These are phyloP conservation scores for Brachyptera putata DNA, from an alignment of 2,888 invertebrate species.

Conservation along the genomic window DNA sequence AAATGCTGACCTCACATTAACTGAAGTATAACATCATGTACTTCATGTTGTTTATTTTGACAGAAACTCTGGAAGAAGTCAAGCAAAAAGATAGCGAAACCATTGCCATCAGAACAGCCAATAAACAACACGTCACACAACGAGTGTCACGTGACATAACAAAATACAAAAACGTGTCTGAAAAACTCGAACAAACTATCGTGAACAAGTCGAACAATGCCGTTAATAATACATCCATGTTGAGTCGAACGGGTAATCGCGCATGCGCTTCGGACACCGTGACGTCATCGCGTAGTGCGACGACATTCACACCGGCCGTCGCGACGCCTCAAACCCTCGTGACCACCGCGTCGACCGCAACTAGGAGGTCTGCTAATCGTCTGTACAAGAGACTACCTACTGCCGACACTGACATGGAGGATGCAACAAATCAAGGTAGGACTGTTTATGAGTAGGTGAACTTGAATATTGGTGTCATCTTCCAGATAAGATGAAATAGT, in stretches of 20 bases:
- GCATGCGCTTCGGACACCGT: neutral
- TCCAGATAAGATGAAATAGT: too few species aligned
- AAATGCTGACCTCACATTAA: too few species aligned
- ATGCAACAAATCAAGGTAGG: too few species aligned
- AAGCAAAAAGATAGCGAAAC: too few species aligned
- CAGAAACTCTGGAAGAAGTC: too few species aligned
- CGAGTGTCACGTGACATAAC: neutral
- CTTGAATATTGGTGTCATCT: too few species aligned
- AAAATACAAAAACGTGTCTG: conserved; percentile 6
- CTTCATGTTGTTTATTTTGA: too few species aligned
- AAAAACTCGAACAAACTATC: neutral
- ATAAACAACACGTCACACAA: conserved; percentile 3
- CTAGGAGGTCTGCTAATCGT: too few species aligned
- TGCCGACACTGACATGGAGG: too few species aligned
- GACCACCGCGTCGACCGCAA: neutral
- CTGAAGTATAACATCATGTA: too few species aligned
- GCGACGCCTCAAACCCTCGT: neutral
- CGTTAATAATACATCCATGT: neutral
- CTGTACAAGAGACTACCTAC: too few species aligned
- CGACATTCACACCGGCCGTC: neutral
- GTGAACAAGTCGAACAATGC: neutral
- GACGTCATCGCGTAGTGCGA: neutral
- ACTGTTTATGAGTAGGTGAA: too few species aligned
- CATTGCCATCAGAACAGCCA: neutral
- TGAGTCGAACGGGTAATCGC: neutral